phyloP scores from a whole-genome alignment of 2,888 invertebrate genomes.

The Ernsta delagoae region DNA sequence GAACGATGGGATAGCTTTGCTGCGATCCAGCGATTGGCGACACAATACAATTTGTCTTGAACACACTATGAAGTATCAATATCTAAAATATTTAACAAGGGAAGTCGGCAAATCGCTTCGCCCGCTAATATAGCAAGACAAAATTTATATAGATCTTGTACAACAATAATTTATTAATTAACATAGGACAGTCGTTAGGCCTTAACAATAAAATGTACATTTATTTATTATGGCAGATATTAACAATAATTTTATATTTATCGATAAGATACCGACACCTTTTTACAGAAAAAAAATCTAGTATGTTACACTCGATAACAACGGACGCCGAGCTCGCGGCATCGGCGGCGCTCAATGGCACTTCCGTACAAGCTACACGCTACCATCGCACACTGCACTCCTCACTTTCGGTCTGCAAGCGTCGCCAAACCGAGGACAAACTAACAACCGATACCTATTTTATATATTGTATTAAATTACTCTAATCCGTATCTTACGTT shows the following conservation, averaged over 20 bases:
- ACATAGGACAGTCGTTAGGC: constrained; percentile 83
- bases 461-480: constrained; percentile 55
- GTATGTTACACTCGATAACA: constrained; percentile 61
- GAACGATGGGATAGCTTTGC: constrained; percentile 47
- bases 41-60: constrained; percentile 55
- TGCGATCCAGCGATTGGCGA: constrained; percentile 51
- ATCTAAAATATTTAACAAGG: constrained; percentile 63
- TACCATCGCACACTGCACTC: constrained; percentile 38
- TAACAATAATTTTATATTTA: constrained; percentile 77
- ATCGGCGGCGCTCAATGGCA: constrained; percentile 59
- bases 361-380: constrained; percentile 54
- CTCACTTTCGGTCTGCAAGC: constrained; percentile 40
- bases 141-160: constrained; percentile 47
- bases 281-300: constrained; percentile 74
- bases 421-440: constrained; percentile 50
- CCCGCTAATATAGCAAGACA: constrained; percentile 20
- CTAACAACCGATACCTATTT: constrained; percentile 49
- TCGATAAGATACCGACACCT: constrained; percentile 72
- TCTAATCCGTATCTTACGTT: constrained; percentile 48
- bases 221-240: constrained; percentile 83
- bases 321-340: constrained; percentile 55
- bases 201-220: constrained; percentile 80
- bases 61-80: constrained; percentile 65
- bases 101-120: constrained; percentile 49
- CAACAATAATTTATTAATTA: constrained; percentile 72